Evolutionary conservation across 2,888 invertebrate species (phyloP), one percentile per base, ranked within the genome.

Genomic region (Zygogramma bicolorata): DNA sequence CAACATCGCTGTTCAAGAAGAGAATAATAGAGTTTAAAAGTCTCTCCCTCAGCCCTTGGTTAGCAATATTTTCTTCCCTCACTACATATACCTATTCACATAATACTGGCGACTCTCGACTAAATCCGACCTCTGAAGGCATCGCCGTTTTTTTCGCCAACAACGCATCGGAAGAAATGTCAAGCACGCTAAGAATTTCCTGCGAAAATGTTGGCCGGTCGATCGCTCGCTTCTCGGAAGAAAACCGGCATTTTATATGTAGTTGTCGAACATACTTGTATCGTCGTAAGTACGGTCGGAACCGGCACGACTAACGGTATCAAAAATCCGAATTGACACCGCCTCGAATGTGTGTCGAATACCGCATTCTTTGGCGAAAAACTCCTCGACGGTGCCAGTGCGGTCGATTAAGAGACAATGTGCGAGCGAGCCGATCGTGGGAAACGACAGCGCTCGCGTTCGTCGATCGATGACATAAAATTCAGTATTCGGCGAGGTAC

Each of bases 291-390:
- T 61, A 38, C 42, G 18, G 49, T 20, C 59, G 65, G 68, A 72
- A 60, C 57, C 49, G 49, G 65, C 61, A 73, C 73, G 73, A 29
- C 38, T 73, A 73, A 73, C 73, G 73, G 73, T 62, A 73, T 46
- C 58, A 27, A 7, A 65, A 61, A 68, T 65, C 65, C 69, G 58
- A 69, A 65, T 69, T 68, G 66, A 63, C 63, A 63, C n/a, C 46
- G 63, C 10, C 7, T 38, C 25, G 62, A 62, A 61, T 38, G 63
- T 63, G 25, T 63, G 63, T 63, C 63, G 49, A 63, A 63, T 46
- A 29, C 46, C 13, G n/a, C 27, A 46, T 63, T 63, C 63, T 46
- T 46, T 42, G 2, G 46, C 46, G 42, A 63, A 53, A 53, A 53
- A 53, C 53, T 53, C n/a, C n/a, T 53, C 25, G n/a, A 25, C 53